A percentile compares a stretch with the other conserved stretches of the same genome.
Evolutionary conservation across 2,888 invertebrate genomes (phyloP).

Genomic region (Sepiola atlantica): DNA sequence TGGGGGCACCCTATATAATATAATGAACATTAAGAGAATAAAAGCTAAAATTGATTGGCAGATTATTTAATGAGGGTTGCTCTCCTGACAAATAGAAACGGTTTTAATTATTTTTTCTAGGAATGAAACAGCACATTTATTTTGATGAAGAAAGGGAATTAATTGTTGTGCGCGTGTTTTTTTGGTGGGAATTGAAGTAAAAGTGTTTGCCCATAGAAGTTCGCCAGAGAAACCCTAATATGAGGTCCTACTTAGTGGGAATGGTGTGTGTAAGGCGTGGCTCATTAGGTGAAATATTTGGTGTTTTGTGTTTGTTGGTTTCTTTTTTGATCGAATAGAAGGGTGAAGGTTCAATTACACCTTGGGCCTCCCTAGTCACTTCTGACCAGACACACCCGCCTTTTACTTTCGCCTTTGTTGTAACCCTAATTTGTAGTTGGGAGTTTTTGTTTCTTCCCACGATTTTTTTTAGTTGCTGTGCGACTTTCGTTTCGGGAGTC

Average conservation of each 20-base stretch:
- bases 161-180: background rate
- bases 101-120: too few species aligned
- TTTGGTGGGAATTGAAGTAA: background rate
- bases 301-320: background rate
- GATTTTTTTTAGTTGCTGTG: background rate
- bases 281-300: background rate
- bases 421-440: background rate
- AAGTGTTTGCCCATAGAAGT: background rate
- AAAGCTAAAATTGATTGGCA: too few species aligned
- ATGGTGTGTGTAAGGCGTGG: background rate
- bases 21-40: too few species aligned
- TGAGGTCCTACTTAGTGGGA: background rate
- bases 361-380: background rate
- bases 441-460: background rate
- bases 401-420: background rate
- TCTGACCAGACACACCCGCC: background rate
- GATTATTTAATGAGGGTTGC: too few species aligned
- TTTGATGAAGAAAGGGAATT: background rate
- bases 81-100: too few species aligned
- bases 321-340: background rate
- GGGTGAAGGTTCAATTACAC: constrained; percentile 2
- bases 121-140: background rate
- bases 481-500: too few species aligned
- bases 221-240: background rate
- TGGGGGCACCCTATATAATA: too few species aligned